Evolutionary conservation across 2,888 invertebrate genomes (phyloP).

Genomic region (Hyposoter didymator): DNA sequence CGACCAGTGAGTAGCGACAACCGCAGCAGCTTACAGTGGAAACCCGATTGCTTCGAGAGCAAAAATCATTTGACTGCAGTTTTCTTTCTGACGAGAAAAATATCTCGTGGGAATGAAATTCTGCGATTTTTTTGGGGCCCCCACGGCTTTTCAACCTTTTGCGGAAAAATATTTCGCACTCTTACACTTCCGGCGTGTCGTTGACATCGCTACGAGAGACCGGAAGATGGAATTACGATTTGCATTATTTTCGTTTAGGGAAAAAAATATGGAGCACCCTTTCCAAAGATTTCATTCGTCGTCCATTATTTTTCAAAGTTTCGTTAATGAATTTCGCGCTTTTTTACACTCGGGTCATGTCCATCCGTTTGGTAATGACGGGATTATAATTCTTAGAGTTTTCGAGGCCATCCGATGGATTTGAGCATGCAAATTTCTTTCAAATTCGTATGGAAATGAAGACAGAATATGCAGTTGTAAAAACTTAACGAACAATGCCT

Average conservation of each 20-base stretch:
- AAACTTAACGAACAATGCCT: neutral
- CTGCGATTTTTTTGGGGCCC: neutral
- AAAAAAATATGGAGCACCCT: neutral
- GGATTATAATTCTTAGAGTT: neutral
- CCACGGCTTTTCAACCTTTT: too few relatives aligned
- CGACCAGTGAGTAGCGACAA: conserved; percentile 40
- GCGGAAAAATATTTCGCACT: neutral
- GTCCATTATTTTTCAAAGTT: neutral
- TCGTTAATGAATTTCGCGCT: neutral
- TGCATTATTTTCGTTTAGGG: neutral
- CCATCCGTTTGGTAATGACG: neutral
- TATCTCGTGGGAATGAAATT: neutral
- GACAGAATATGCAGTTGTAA: neutral
- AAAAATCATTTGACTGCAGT: neutral
- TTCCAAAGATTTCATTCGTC: neutral
- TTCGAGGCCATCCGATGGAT: neutral
- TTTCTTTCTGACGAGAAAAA: neutral
- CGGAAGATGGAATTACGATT: neutral
- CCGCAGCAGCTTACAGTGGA: conserved; percentile 44
- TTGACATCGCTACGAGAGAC: neutral
- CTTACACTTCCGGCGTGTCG: neutral
- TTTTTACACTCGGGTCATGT: neutral
- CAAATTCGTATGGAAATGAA: neutral
- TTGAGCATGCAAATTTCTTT: neutral
- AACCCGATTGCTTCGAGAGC: neutral